Percentiles rank a stretch among this genome's conserved stretches.
Evolutionary conservation across 2,888 invertebrate genomes (phyloP).

Genomic region (Andrena hattorfiana): DNA sequence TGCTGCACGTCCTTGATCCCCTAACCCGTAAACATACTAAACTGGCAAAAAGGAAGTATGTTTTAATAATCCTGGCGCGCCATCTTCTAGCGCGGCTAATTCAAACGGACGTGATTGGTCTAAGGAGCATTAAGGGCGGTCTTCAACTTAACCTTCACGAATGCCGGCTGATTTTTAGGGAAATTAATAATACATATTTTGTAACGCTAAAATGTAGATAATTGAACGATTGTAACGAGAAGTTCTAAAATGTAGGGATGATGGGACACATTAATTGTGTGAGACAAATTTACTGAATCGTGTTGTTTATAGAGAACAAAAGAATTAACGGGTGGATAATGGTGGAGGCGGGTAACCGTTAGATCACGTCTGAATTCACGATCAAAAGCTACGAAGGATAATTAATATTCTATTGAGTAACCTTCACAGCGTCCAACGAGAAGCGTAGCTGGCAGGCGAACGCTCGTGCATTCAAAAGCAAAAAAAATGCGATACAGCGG

Average conservation of each 20-base stretch:
- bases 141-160: background rate
- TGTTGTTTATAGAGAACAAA: background rate
- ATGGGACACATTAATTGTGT: background rate
- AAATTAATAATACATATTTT: background rate
- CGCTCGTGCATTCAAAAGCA: background rate
- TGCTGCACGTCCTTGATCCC: conserved; percentile 38
- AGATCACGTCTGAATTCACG: conserved; percentile 28
- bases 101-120: conserved; percentile 18
- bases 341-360: conserved; percentile 38
- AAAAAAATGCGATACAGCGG: background rate
- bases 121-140: background rate
- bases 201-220: background rate
- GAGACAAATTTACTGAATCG: background rate
- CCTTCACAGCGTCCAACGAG: conserved; percentile 26
- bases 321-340: conserved; percentile 11
- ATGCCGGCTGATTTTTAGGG: background rate
- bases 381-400: conserved; percentile 43
- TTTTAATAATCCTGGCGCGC: conserved; percentile 17
- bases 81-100: conserved; percentile 34
- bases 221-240: background rate
- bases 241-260: background rate
- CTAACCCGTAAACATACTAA: conserved; percentile 37
- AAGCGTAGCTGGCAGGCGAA: conserved; percentile 24
- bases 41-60: background rate
- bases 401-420: conserved; percentile 51